A percentile compares a stretch with the other conserved stretches of the same genome.
phyloP scores from a whole-genome alignment of 2,888 invertebrate species.

The Pristionchus exspectatus region DNA sequence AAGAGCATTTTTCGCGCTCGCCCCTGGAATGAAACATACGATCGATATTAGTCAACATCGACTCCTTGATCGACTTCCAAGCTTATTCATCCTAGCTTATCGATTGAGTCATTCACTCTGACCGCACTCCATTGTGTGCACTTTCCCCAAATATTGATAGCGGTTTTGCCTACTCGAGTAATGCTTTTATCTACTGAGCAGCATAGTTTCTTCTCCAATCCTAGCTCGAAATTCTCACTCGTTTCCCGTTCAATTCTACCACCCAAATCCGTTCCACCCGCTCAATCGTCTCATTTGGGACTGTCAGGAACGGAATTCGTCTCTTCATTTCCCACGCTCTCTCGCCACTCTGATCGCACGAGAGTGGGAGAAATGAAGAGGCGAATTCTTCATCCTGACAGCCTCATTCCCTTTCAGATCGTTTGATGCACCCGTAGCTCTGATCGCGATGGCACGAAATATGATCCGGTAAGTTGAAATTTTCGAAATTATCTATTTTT shows the following conservation, averaged over 20 bases:
- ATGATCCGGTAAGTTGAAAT: conserved; percentile 5
- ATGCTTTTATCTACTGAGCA: too few relatives aligned
- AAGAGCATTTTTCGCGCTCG: conserved; percentile 8
- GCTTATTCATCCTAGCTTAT: conserved; percentile 13
- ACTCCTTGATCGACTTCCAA: neutral
- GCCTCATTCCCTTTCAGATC: neutral
- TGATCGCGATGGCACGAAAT: neutral
- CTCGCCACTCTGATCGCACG: too few relatives aligned
- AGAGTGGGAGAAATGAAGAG: too few relatives aligned
- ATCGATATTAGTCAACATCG: conserved; percentile 11
- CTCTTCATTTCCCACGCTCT: too few relatives aligned
- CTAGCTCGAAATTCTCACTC: too few relatives aligned
- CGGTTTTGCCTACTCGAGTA: neutral
- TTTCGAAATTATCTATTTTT: neutral
- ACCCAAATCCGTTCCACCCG: too few relatives aligned
- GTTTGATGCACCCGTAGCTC: neutral
- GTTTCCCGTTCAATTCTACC: too few relatives aligned
- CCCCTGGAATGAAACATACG: neutral
- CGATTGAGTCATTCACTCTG: conserved; percentile 30
- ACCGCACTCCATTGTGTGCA: neutral
- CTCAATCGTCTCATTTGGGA: too few relatives aligned
- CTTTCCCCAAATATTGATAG: neutral
- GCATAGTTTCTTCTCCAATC: too few relatives aligned
- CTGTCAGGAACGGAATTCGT: too few relatives aligned
- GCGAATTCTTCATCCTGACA: too few relatives aligned